phyloP scores from a whole-genome alignment of 2,113 vertebrate species.

The Hippolais icterina region DNA sequence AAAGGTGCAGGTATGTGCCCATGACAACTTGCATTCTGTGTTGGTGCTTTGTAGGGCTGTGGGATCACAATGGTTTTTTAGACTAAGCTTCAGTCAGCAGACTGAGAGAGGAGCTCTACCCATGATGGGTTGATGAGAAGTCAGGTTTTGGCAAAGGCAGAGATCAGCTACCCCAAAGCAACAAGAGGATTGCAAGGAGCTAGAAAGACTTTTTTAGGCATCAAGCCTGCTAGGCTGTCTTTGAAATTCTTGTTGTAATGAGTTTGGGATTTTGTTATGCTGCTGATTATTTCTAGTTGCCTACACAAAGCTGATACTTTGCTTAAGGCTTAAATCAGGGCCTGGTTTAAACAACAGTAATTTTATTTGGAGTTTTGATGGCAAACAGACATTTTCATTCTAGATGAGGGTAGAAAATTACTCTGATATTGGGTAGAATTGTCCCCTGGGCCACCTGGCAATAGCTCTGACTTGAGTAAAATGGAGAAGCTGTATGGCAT shows the following conservation, averaged over 20 bases:
- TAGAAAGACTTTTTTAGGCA: not conserved
- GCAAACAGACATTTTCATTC: not conserved
- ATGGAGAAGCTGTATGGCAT: not conserved
- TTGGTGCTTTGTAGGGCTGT: not conserved
- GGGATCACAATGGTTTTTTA: not conserved
- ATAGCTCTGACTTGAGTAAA: not conserved
- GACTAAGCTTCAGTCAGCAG: not conserved
- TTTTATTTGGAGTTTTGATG: not conserved
- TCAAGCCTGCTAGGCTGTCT: not conserved
- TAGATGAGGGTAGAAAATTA: not conserved
- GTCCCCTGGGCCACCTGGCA: not conserved
- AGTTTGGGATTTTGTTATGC: not conserved
- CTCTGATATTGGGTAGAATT: not conserved
- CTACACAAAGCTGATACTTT: not conserved
- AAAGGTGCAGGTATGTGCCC: not conserved
- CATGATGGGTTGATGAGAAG: not conserved
- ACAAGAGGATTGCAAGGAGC: not conserved
- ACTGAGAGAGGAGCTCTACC: not conserved
- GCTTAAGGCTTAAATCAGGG: not conserved
- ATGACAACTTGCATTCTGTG: not conserved
- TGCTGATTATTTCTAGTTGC: not conserved
- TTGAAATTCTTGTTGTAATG: not conserved
- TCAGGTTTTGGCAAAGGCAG: not conserved
- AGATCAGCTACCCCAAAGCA: not conserved
- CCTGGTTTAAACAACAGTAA: not conserved